Base-by-base conservation (phyloP, 2,113 vertebrate genomes). In the Ptyas mucosa region DNA sequence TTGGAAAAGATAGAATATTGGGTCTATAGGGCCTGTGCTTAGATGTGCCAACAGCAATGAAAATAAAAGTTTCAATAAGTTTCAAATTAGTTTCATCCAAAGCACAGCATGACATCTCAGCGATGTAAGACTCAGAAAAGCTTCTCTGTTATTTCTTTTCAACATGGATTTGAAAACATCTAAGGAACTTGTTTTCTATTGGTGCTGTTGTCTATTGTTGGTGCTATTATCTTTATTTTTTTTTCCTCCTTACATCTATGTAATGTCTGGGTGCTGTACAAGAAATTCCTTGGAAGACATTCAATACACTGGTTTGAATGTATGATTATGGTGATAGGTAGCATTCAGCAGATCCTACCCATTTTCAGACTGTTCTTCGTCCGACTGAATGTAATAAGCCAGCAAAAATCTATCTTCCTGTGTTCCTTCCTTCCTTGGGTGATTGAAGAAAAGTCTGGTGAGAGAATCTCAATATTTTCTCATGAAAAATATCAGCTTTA, bases 41-140 rank as follows among this genome's bases (percentile, higher is more conserved):
- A 87, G 94, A 91, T 88, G 89, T 85, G 69, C 94, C 89, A 94
- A 39, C 3, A 20, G 7, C 18, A 95, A 95, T 18, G 49, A 55
- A 86, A 86, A 64, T 46, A 94, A 29, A 95, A 14, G 39, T 34
- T 89, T 95, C 92, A 92, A 58, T 95, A 89, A 0, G 87, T 92
- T 95, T 96, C 91, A 95, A 94, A 95, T 94, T 88, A 93, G 49
- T 57, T 93, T 95, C 94, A 94, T 95, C 90, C 88, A 93, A 92
- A 93, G 92, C 95, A 57, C 52, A 93, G 55, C 18, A 1, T 89
- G 91, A 75, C 53, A 51, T 87, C 52, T 95, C 89, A 89, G 64
- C 93, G 34, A 64, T 89, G 88, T 0, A 1, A 89, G 85, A 88
- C 34, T 93, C 8, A 0, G 0, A 49, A 93, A 88, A 3, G 91